Evolutionary conservation across 92 coral and sea anemone genomes (phyloP).

Genomic region (Umimayanthus chanpuru): DNA sequence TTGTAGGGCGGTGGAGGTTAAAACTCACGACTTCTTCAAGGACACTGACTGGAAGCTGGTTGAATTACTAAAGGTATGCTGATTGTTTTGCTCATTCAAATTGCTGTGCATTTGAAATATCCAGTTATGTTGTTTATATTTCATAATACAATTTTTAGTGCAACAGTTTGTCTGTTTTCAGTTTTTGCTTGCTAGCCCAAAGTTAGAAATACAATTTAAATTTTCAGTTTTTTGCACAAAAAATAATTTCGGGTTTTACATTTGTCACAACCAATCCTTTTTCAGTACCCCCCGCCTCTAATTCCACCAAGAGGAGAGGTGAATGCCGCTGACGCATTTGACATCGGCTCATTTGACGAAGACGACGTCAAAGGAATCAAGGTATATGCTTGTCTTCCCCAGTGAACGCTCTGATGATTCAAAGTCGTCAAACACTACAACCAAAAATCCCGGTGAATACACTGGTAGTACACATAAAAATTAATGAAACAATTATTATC

Average conservation of each 20-base stretch:
- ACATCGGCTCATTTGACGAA: constrained; percentile 99
- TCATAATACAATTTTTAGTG: too few relatives aligned
- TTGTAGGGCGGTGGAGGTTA: constrained; percentile 82
- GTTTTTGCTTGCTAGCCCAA: too few relatives aligned
- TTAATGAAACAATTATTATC: too few relatives aligned
- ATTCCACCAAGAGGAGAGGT: constrained; percentile 99
- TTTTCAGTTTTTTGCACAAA: neutral
- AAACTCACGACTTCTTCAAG: constrained; percentile 76
- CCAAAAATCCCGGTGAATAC: too few relatives aligned
- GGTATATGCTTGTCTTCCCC: constrained; percentile 35
- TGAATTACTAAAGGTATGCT: constrained; percentile 87
- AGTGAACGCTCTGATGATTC: too few relatives aligned
- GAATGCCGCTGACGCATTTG: constrained; percentile 99
- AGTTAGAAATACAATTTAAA: neutral
- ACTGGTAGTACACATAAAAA: too few relatives aligned
- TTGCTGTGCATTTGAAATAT: neutral
- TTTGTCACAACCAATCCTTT: neutral
- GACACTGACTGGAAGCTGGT: constrained; percentile 92
- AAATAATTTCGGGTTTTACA: too few relatives aligned
- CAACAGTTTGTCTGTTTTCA: too few relatives aligned
- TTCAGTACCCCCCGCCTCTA: constrained; percentile 91
- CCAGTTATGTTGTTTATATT: too few relatives aligned
- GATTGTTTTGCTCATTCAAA: neutral
- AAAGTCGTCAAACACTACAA: too few relatives aligned
- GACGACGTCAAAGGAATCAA: constrained; percentile 99